Base-by-base conservation (phyloP, 2,113 vertebrate genomes). In the Tor tambroides region DNA sequence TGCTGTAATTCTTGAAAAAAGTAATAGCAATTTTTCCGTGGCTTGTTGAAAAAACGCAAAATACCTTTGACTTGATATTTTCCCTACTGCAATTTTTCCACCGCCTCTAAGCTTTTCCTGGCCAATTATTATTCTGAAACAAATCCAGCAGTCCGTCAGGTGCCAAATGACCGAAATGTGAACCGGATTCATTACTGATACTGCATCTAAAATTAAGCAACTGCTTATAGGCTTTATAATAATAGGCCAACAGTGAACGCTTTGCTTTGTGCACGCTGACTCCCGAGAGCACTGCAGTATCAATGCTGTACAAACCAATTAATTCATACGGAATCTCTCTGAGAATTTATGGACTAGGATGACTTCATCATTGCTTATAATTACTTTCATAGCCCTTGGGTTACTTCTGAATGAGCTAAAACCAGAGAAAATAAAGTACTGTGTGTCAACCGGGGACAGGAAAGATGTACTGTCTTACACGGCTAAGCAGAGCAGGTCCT, bases 361-460 rank as follows among this genome's bases (percentile, higher is more conserved):
- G 81, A 89, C 88, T 86, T 89, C 81, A 89, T 87, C 88, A 87
- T 89, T 87, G 77, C 85, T 75, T 85, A 89, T 89, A 89, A 89
- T 89, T 86, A 86, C 81, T 89, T 84, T 89, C 76, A 28, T 85
- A 80, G 85, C 88, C 81, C 46, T 72, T 76, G 85, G 88, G 75
- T 84, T 75, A 30, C 30, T 80, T 77, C 56, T 26, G 14, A 49
- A 83, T 75, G 59, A 63, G 56, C 54, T 54, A 75, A 86, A 86
- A 51, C 19, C 32, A 54, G 38, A 69, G 63, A 54, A 65, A 41
- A 54, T 12, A 28, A 38, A 86, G 21, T 80, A 72, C 46, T 26
- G 61, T n/a, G 26, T 86, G 65, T 74, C 69, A 61, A 2, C 12
- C 6, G 15, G 26, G 9, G 14, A 79, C 26, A 43, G 32, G 41